A percentile compares a stretch with the other conserved stretches of the same genome.
Conservation (phyloP, 2,113 vertebrate species). For the Lepisosteus osseus region DNA sequence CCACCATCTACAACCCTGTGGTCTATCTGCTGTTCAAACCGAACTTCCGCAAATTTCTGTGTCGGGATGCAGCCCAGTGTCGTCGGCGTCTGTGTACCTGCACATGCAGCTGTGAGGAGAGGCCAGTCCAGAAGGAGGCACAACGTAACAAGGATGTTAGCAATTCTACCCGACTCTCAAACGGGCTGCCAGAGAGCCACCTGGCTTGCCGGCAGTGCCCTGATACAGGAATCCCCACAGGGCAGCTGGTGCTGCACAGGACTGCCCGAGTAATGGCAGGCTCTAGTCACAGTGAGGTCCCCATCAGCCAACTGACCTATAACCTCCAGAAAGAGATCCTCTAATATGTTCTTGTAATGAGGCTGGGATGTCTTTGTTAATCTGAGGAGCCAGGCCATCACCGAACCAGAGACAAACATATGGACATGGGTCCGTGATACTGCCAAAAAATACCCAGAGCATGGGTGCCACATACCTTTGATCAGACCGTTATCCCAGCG, state of each 20-base stretch:
- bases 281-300: constrained; percentile 49
- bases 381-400: background rate
- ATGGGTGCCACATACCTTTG: too few species aligned
- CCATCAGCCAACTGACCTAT: constrained; percentile 63
- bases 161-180: constrained; percentile 53
- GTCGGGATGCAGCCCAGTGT: constrained; percentile 49
- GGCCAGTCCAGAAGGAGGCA: constrained; percentile 35
- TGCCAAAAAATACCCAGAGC: background rate
- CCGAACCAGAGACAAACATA: too few species aligned
- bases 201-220: constrained; percentile 53
- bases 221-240: constrained; percentile 24
- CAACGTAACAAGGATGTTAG: constrained; percentile 43
- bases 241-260: constrained; percentile 40
- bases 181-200: constrained; percentile 55
- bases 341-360: constrained; percentile 26
- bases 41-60: constrained; percentile 69
- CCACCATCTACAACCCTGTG: constrained; percentile 76
- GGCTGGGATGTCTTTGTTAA: background rate
- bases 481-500: too few species aligned
- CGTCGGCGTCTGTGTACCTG: constrained; percentile 44
- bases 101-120: constrained; percentile 24
- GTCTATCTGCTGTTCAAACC: constrained; percentile 76
- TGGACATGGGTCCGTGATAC: background rate
- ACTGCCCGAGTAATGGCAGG: constrained; percentile 55
- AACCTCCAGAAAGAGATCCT: constrained; percentile 67